Evolutionary conservation across 2,888 invertebrate genomes (phyloP).

Genomic region (Rhopalosiphum nymphaeae): DNA sequence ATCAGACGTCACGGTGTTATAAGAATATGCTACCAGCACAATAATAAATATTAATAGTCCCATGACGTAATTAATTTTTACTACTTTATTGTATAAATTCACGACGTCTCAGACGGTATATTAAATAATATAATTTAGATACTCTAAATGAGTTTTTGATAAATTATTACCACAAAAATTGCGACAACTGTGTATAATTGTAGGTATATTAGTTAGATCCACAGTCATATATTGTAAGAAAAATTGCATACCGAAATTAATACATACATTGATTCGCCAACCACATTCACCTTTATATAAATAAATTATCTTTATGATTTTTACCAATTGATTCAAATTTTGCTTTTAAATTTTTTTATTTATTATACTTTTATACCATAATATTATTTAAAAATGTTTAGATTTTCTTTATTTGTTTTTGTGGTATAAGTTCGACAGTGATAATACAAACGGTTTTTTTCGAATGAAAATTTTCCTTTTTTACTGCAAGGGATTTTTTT

Average conservation of each 20-base stretch:
- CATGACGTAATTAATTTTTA: not conserved
- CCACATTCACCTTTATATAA: not conserved
- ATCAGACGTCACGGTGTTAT: not conserved
- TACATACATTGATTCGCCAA: not conserved
- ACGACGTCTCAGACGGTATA: not conserved
- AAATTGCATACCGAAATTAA: not conserved
- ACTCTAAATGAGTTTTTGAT: constrained; percentile 9
- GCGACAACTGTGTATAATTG: not conserved
- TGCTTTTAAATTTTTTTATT: not conserved
- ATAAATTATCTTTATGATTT: not conserved
- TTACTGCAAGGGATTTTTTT: not conserved
- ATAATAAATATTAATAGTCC: not conserved
- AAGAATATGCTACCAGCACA: not conserved
- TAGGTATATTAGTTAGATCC: too few species aligned
- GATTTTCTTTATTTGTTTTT: not conserved
- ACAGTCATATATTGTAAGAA: not conserved
- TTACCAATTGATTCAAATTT: not conserved
- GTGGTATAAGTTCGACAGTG: not conserved
- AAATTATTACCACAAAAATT: not conserved
- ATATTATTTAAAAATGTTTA: not conserved
- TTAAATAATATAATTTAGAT: not conserved
- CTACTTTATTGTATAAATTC: not conserved
- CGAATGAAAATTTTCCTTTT: not conserved
- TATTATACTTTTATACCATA: not conserved
- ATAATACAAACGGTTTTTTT: not conserved